Percentiles rank a stretch among this genome's conserved stretches.
Conservation (phyloP, 2,888 invertebrate species). For the Limnephilus auricula region DNA sequence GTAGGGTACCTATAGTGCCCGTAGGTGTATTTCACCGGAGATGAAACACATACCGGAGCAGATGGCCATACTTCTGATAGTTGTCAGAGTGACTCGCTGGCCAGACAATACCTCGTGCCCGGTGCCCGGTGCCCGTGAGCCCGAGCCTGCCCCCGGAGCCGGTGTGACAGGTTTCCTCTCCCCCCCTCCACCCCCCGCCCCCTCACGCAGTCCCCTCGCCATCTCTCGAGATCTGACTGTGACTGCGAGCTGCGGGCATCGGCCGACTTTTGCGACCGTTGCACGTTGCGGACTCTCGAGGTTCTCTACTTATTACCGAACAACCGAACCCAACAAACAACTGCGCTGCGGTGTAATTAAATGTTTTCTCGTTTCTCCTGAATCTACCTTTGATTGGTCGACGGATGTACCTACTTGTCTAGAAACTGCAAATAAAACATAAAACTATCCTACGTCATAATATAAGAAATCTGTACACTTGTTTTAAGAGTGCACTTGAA, state of each 20-base stretch:
- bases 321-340: neutral
- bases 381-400: constrained; percentile 15
- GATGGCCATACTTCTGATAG: neutral
- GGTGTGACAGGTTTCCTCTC: constrained; percentile 33
- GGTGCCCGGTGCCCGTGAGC: neutral
- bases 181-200: neutral
- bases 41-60: constrained; percentile 5
- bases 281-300: neutral
- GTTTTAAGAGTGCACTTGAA: neutral
- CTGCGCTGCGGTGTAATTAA: neutral
- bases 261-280: constrained; percentile 19
- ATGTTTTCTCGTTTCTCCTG: constrained; percentile 37
- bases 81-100: neutral
- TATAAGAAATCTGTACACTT: too few species aligned
- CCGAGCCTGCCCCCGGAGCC: constrained; percentile 10
- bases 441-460: too few species aligned
- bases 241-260: neutral
- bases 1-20: neutral
- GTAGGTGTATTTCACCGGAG: neutral
- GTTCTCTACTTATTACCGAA: neutral
- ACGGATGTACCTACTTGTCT: neutral
- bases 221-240: constrained; percentile 7
- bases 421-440: neutral
- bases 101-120: neutral
- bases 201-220: neutral